Base-by-base conservation (phyloP, 2,888 invertebrate genomes). In the Cenopis cana region DNA sequence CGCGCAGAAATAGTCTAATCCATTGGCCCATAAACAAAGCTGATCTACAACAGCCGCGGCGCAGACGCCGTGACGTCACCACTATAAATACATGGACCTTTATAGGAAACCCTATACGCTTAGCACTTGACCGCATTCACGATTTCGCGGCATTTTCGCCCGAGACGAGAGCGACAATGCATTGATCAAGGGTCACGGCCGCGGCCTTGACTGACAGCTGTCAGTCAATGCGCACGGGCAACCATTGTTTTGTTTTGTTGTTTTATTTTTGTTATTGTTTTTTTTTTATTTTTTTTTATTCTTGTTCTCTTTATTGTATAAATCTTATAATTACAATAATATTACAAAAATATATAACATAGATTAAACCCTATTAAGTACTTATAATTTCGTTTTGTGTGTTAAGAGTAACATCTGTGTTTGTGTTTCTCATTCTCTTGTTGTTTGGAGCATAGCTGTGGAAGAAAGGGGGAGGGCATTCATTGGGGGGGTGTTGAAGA, bases 271-370 rank as follows among this genome's bases (percentile, higher is more conserved):
- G 84, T 85, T 82, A 82, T 81, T 84, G 84, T 83, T 85, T 82
- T 85, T 83, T 85, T 83, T 80, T 83, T 80, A 82, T 81, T 81
- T 85, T 85, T 83, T 84, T 86, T 83, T 84, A 81, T 87, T 90
- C 90, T 90, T 86, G 85, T 89, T 90, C 91, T 93, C 94, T 94
- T 91, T 93, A 94, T 94, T 94, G 89, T 88, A 81, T 73, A 90
- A 92, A 92, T 86, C 93, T 93, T 93, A 91, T 81, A 80, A 85
- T 90, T 85, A 93, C 89, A 94, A 91, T 91, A 90, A 87, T 80
- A 86, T 91, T 93, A 91, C 85, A 93, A 91, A 91, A 93, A 91
- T 92, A 93, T 89, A 89, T 89, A 88, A 91, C 87, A 90, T 81
- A 79, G 82, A 84, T 85, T 86, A 54, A 82, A 85, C 83, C 89